phyloP scores from a whole-genome alignment of 2,113 vertebrate genomes.

The Dicerorhinus sumatrensis region DNA sequence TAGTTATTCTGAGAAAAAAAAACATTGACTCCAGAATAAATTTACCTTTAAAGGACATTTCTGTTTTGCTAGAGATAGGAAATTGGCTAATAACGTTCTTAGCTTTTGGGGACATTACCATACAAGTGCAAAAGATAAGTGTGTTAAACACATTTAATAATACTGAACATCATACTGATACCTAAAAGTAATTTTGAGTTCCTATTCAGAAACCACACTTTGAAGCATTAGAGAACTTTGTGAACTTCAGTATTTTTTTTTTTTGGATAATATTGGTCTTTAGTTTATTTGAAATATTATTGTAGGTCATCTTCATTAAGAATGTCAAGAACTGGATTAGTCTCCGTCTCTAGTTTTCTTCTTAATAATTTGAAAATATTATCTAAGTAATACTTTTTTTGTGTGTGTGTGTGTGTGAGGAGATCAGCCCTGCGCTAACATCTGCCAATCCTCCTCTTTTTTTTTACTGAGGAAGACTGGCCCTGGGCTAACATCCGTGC shows the following conservation, averaged over 20 bases:
- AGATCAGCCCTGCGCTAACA: too few relatives aligned
- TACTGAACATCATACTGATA: neutral
- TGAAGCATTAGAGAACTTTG: neutral
- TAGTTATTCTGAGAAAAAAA: neutral
- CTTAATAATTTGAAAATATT: neutral
- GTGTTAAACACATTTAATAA: neutral
- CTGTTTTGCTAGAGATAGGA: neutral
- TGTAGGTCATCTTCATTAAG: neutral
- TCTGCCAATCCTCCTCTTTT: too few relatives aligned
- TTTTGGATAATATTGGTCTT: accelerated
- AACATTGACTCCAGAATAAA: neutral
- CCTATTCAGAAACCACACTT: neutral
- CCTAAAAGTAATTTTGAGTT: neutral
- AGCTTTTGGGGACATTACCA: neutral
- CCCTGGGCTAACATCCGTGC: too few relatives aligned
- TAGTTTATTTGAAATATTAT: neutral
- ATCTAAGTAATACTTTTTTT: neutral
- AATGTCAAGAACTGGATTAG: neutral
- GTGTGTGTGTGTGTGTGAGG: too few relatives aligned
- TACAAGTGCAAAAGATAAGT: neutral
- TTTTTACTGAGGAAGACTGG: too few relatives aligned
- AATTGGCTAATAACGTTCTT: neutral
- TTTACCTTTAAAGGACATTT: neutral
- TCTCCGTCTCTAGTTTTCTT: neutral
- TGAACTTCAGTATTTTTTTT: neutral